phyloP scores from a whole-genome alignment of 2,888 invertebrate species.

The Torymus aiolomorphi region DNA sequence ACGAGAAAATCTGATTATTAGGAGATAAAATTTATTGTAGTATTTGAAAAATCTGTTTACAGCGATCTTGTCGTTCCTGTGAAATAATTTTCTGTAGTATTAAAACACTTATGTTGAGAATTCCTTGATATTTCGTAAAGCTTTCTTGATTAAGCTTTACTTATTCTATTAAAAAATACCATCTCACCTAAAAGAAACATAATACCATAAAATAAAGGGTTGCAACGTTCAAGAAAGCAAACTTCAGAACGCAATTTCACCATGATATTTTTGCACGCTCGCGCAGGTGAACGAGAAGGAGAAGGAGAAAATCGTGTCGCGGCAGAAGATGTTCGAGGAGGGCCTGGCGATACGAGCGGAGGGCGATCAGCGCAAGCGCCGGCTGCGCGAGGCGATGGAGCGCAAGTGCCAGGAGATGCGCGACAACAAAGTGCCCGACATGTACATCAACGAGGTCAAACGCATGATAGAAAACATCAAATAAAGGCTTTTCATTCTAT shows the following conservation, averaged over 20 bases:
- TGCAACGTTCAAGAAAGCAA: too few species aligned
- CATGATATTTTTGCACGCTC: too few species aligned
- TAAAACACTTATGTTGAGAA: neutral
- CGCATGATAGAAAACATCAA: slow-evolving; percentile 69
- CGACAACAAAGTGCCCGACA: slow-evolving; percentile 78
- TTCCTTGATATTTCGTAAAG: too few species aligned
- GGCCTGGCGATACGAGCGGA: slow-evolving; percentile 81
- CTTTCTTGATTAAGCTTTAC: too few species aligned
- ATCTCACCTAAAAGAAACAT: too few species aligned
- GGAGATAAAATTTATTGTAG: slow-evolving; percentile 6
- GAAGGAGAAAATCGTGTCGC: slow-evolving; percentile 79
- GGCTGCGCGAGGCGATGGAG: slow-evolving; percentile 76
- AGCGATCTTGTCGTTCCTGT: neutral
- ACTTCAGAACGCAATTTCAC: too few species aligned
- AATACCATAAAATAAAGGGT: too few species aligned
- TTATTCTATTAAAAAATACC: too few species aligned
- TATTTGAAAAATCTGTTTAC: neutral
- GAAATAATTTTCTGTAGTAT: neutral
- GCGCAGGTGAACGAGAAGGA: slow-evolving; percentile 81
- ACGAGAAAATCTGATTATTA: neutral
- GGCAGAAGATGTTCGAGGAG: slow-evolving; percentile 82
- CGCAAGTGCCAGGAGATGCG: slow-evolving; percentile 80
- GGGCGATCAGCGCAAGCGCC: slow-evolving; percentile 78
- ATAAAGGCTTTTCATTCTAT: slow-evolving; percentile 51
- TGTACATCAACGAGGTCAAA: slow-evolving; percentile 78